Conservation (phyloP, 2,888 invertebrate genomes). For the Atethmia centrago region DNA sequence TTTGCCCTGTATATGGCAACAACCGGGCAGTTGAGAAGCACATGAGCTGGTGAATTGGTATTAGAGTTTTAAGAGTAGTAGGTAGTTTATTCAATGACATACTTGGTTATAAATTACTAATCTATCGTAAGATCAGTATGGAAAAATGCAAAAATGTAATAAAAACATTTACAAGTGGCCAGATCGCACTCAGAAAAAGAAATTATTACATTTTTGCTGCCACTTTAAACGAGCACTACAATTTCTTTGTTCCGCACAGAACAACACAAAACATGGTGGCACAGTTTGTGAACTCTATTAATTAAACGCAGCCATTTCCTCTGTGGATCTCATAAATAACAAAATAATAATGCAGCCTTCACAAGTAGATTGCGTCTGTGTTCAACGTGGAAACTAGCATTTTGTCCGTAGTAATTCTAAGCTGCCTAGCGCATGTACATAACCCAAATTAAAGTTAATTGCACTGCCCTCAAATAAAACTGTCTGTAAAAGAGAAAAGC, state of each 20-base stretch:
- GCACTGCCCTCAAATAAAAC: conserved; percentile 47
- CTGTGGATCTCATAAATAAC: conserved; percentile 58
- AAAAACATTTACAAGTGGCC: too few relatives aligned
- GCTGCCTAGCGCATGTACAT: conserved; percentile 52
- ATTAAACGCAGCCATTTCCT: conserved; percentile 50
- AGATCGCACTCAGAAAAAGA: neutral
- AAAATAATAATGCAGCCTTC: conserved; percentile 58
- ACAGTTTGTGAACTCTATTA: conserved; percentile 52
- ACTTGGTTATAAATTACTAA: neutral
- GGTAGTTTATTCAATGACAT: neutral
- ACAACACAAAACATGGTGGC: conserved; percentile 32
- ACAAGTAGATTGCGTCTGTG: conserved; percentile 44
- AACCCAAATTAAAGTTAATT: conserved; percentile 57
- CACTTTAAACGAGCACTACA: neutral
- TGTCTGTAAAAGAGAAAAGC: conserved; percentile 31
- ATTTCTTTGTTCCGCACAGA: conserved; percentile 33
- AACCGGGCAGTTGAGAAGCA: neutral
- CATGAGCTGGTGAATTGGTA: neutral
- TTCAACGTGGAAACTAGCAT: conserved; percentile 46
- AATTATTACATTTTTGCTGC: neutral
- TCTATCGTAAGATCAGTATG: neutral
- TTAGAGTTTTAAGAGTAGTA: neutral
- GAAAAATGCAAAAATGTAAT: too few relatives aligned
- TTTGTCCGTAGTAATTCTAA: conserved; percentile 47
- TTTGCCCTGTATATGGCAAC: neutral